Evolutionary conservation across 2,888 invertebrate species (phyloP).

Genomic region (Callyntrura guangdongensis): DNA sequence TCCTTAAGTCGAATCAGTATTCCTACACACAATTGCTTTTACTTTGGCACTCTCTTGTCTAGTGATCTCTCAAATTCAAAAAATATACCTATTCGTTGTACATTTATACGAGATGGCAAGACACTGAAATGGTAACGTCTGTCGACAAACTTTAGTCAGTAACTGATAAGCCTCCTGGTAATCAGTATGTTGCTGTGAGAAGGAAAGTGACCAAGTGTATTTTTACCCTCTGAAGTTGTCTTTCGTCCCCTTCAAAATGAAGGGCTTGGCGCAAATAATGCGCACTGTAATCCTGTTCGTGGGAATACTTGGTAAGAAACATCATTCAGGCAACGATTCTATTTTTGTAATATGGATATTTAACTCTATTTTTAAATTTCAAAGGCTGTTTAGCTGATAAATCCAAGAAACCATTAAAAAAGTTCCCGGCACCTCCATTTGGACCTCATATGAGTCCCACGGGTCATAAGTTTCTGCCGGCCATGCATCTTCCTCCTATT

Average conservation of each 20-base stretch:
- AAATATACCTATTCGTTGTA: background rate
- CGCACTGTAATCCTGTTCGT: conserved; percentile 30
- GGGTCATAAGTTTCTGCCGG: conserved; percentile 24
- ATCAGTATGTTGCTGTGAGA: conserved; percentile 38
- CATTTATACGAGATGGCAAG: conserved; percentile 57
- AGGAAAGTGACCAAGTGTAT: conserved; percentile 12
- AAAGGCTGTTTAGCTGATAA: conserved; percentile 57
- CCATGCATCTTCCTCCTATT: conserved; percentile 46
- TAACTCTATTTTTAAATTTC: conserved; percentile 22
- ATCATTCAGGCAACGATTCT: background rate
- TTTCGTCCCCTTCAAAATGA: conserved; percentile 28
- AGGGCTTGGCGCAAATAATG: conserved; percentile 40
- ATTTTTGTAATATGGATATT: background rate
- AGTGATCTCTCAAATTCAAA: background rate
- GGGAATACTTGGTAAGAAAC: conserved; percentile 41
- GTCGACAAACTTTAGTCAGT: conserved; percentile 40
- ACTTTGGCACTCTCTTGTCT: background rate
- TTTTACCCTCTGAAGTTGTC: background rate
- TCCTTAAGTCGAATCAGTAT: too few species aligned
- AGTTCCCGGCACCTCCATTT: conserved; percentile 39
- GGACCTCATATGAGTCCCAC: background rate
- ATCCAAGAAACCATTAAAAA: conserved; percentile 41
- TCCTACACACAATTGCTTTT: conserved; percentile 1
- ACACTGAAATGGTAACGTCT: conserved; percentile 47
- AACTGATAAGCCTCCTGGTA: background rate